Percentiles rank a stretch among this genome's conserved stretches.
Evolutionary conservation across 2,797 vertebrate genomes (phyloP).

Genomic region (Paramormyrops hopkinsi): DNA sequence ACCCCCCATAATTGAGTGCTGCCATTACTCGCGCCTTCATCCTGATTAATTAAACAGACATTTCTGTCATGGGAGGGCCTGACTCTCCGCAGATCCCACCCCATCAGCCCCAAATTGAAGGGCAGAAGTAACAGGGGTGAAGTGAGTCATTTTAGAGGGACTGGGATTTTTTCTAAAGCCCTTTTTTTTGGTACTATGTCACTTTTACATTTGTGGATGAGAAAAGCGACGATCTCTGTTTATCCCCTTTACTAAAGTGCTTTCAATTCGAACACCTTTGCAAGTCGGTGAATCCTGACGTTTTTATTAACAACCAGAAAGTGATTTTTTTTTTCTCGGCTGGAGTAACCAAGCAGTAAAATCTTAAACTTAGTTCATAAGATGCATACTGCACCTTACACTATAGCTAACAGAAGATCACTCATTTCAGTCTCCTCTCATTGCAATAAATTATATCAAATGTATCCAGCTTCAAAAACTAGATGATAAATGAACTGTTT

Average conservation of each 20-base stretch:
- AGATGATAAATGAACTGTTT: not conserved
- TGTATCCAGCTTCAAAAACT: not conserved
- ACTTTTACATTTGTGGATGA: not conserved
- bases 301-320: not conserved
- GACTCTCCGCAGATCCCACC: not conserved
- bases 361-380: not conserved
- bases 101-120: not conserved
- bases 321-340: not conserved
- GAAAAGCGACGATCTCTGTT: not conserved
- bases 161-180: not conserved
- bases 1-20: not conserved
- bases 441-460: not conserved
- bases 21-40: not conserved
- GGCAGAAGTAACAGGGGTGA: not conserved
- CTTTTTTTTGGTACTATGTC: not conserved
- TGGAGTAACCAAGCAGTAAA: no score
- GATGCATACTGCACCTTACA: not conserved
- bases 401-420: not conserved
- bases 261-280: not conserved
- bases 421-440: not conserved
- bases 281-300: not conserved
- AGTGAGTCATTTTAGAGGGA: not conserved
- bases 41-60: constrained; percentile 1
- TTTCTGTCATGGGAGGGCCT: constrained; percentile 8
- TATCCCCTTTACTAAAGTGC: not conserved